A percentile compares a stretch with the other conserved stretches of the same genome.
These are phyloP conservation scores for Notolepis coatsorum DNA, from an alignment of 2,797 vertebrate species.

Conservation along the genomic window DNA sequence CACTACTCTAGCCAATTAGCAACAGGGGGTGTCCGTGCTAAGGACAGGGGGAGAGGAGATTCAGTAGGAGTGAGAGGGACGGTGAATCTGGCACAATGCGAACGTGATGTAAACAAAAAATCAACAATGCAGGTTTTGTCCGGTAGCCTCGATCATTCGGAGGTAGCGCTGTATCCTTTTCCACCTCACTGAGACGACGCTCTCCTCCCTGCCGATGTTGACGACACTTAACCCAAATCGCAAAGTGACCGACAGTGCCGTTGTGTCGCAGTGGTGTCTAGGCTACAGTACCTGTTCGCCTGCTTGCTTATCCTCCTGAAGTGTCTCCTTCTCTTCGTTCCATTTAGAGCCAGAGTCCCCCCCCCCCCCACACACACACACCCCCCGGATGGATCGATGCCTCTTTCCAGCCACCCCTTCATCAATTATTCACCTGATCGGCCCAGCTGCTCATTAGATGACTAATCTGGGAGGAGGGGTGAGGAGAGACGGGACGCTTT, in stretches of 20 bases:
- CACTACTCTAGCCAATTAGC: too few relatives aligned
- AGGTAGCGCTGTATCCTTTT: neutral
- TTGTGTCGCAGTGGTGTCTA: conserved; percentile 40
- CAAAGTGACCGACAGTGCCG: neutral
- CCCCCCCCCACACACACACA: too few relatives aligned
- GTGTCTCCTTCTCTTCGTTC: conserved; percentile 62
- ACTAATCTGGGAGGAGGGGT: conserved; percentile 74
- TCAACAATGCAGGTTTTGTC: too few relatives aligned
- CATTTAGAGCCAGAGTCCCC: conserved; percentile 74
- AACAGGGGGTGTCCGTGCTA: too few relatives aligned
- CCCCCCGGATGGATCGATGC: conserved; percentile 64
- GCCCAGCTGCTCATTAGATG: conserved; percentile 78
- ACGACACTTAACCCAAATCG: neutral
- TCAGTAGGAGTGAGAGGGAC: too few relatives aligned
- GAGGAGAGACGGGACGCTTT: conserved; percentile 64
- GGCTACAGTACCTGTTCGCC: too few relatives aligned
- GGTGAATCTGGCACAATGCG: too few relatives aligned
- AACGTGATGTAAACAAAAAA: too few relatives aligned
- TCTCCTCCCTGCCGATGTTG: neutral
- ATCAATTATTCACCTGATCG: conserved; percentile 82
- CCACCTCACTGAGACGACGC: neutral
- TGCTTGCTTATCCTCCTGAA: conserved; percentile 48
- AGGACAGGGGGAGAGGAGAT: too few relatives aligned
- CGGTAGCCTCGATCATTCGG: neutral
- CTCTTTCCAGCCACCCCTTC: conserved; percentile 63